Conservation (phyloP, 1,140 invertebrate species). For the Musca vetustissima region DNA sequence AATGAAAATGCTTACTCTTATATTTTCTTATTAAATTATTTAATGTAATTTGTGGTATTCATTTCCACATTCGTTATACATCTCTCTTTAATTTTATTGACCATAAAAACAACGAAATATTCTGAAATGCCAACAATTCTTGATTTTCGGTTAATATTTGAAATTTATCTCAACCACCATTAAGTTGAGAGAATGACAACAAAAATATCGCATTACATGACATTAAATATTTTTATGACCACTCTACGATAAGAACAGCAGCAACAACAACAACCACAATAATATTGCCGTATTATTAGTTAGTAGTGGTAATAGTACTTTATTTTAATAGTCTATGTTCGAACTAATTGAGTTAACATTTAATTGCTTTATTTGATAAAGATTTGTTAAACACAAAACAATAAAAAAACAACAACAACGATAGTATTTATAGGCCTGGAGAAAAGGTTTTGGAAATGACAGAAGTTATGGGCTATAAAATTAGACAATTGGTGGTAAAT, state of each 20-base stretch:
- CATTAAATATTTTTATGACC: neutral
- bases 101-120: neutral
- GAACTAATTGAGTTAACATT: slow-evolving; percentile 8
- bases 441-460: too few relatives aligned
- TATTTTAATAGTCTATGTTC: too few relatives aligned
- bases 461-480: too few relatives aligned
- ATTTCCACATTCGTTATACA: neutral
- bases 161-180: neutral
- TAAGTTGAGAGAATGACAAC: neutral
- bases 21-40: too few relatives aligned
- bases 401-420: neutral
- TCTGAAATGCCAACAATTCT: too few relatives aligned
- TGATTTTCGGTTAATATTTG: neutral
- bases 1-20: too few relatives aligned
- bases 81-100: neutral
- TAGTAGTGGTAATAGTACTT: too few relatives aligned
- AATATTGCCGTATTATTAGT: too few relatives aligned
- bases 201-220: neutral
- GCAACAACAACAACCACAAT: too few relatives aligned
- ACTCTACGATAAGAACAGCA: neutral
- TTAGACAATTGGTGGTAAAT: too few relatives aligned
- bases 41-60: too few relatives aligned
- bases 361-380: neutral
- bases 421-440: neutral
- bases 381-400: neutral